Percentiles rank a stretch among this genome's conserved stretches.
Evolutionary conservation across 64 coral and sea anemone genomes (phyloP).

Genomic region (Pachyseris speciosa): DNA sequence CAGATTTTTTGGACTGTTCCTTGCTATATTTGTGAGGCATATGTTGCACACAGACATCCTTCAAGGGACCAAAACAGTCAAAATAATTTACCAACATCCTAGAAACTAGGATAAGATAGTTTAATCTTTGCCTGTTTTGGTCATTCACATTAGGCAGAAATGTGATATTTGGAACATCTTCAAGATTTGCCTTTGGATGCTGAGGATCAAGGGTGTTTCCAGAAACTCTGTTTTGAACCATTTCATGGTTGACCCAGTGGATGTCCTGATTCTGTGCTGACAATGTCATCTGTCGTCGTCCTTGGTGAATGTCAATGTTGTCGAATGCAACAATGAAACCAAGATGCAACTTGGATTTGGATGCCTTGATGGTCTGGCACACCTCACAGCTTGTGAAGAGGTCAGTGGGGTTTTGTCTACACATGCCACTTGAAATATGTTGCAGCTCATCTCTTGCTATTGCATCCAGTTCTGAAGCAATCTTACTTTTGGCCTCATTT

Average conservation of each 20-base stretch:
- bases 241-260: conserved; percentile 39
- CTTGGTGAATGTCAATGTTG: conserved; percentile 26
- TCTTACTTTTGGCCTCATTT: conserved; percentile 31
- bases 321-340: conserved; percentile 46
- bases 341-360: not conserved
- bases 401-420: not conserved
- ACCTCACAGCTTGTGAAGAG: not conserved
- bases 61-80: conserved; percentile 30
- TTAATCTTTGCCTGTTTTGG: conserved; percentile 53
- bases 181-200: not conserved
- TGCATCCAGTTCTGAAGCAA: conserved; percentile 21
- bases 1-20: conserved; percentile 28
- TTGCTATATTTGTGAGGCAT: conserved; percentile 69
- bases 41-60: conserved; percentile 28
- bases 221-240: conserved; percentile 44
- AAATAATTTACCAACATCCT: conserved; percentile 43
- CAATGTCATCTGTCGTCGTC: conserved; percentile 47
- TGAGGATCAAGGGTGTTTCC: not conserved
- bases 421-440: not conserved
- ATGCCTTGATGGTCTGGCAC: not conserved
- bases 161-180: conserved; percentile 10
- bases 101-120: conserved; percentile 53
- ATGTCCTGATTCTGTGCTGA: conserved; percentile 10
- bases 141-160: conserved; percentile 43
- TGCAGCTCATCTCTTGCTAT: not conserved